Percentiles rank a stretch among this genome's conserved stretches.
These are phyloP conservation scores for Oryzias melastigma DNA, from an alignment of 2,113 vertebrate genomes.

Conservation along the genomic window DNA sequence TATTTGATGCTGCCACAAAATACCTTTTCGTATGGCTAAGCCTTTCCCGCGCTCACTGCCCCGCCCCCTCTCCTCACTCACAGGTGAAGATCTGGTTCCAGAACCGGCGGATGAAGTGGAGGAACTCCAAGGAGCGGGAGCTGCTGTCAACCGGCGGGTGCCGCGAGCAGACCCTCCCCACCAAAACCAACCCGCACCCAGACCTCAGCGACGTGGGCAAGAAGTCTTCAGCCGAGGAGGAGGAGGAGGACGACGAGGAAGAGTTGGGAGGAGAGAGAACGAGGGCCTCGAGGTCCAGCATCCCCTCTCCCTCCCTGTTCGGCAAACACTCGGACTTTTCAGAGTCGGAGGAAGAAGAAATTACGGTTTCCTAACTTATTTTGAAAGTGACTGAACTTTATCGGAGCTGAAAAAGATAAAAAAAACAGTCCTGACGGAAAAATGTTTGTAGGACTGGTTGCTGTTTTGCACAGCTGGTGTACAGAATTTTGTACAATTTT, in stretches of 20 bases:
- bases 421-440: constrained; percentile 39
- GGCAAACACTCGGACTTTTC: constrained; percentile 95
- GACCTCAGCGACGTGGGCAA: constrained; percentile 96
- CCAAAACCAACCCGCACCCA: constrained; percentile 96
- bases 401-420: constrained; percentile 40
- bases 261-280: constrained; percentile 43
- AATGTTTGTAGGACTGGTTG: constrained; percentile 42
- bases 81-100: constrained; percentile 99
- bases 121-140: constrained; percentile 97
- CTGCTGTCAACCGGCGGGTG: constrained; percentile 94
- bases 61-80: accelerated
- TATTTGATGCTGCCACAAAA: no score
- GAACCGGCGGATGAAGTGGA: constrained; percentile 98
- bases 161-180: constrained; percentile 95
- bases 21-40: no score
- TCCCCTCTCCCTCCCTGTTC: constrained; percentile 83
- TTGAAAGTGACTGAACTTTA: constrained; percentile 35
- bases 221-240: constrained; percentile 80
- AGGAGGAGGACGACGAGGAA: constrained; percentile 75
- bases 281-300: constrained; percentile 70
- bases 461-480: constrained; percentile 82
- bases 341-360: constrained; percentile 92
- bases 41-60: not conserved
- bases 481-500: constrained; percentile 78
- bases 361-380: constrained; percentile 89